These are phyloP conservation scores for Accipiter virgatus DNA, from an alignment of 2,113 vertebrate species.

Conservation along the genomic window DNA sequence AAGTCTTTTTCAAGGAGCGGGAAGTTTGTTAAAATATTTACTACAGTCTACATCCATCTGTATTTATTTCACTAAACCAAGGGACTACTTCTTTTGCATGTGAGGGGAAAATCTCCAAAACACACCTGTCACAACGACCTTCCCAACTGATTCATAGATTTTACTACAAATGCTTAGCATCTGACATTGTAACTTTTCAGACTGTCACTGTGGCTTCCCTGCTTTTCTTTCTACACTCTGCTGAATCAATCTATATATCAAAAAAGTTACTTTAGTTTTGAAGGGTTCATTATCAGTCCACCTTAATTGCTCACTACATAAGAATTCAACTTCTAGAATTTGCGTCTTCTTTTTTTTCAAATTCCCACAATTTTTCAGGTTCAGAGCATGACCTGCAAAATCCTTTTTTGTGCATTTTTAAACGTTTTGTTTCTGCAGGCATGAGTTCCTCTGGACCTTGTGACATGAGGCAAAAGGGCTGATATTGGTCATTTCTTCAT, in stretches of 20 bases:
- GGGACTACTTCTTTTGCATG: background rate
- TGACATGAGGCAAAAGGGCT: background rate
- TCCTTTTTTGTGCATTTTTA: background rate
- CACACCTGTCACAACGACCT: background rate
- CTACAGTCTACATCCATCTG: background rate
- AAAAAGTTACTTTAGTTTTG: background rate
- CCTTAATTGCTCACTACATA: background rate
- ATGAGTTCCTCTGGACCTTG: background rate
- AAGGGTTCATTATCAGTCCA: background rate
- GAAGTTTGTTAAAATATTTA: background rate
- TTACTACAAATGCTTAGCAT: background rate
- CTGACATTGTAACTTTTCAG: background rate
- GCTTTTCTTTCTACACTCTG: background rate
- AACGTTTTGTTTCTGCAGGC: background rate
- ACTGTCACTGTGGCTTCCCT: background rate
- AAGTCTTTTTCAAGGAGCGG: background rate
- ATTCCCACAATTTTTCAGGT: background rate
- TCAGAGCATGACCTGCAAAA: background rate
- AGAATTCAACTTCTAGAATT: background rate
- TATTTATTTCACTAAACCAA: background rate
- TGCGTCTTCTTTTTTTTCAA: background rate
- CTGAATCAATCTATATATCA: background rate
- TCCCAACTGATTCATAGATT: background rate
- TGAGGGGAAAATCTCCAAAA: background rate
- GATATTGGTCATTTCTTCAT: background rate